phyloP scores from a whole-genome alignment of 2,113 vertebrate genomes.

The Ellobius talpinus region DNA sequence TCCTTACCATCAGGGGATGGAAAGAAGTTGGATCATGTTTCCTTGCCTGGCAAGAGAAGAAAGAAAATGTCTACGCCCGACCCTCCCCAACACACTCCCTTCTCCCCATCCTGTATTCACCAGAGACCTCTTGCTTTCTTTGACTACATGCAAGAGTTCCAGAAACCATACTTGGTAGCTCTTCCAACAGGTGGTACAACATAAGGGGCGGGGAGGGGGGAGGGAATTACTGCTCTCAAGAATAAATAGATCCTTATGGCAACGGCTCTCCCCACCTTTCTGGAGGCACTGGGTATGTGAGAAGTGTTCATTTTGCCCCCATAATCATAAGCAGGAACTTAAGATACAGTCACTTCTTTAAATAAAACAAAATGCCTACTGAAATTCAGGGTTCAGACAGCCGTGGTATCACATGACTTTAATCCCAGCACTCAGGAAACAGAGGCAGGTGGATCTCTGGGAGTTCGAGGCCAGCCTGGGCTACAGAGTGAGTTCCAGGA shows the following conservation, averaged over 20 bases:
- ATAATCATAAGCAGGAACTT: slow-evolving; percentile 28
- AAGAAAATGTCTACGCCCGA: not conserved
- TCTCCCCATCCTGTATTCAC: slow-evolving; percentile 32
- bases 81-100: not conserved
- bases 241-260: not conserved
- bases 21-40: not conserved
- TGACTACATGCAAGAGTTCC: slow-evolving; percentile 46
- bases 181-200: slow-evolving; percentile 30
- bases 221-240: not conserved
- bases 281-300: not conserved
- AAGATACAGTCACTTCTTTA: slow-evolving; percentile 8
- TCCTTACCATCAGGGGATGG: not conserved
- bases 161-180: slow-evolving; percentile 46
- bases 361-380: slow-evolving; percentile 53
- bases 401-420: not conserved
- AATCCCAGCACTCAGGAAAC: not conserved
- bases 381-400: slow-evolving; percentile 15
- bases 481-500: not conserved
- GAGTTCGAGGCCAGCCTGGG: not conserved
- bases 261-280: not conserved
- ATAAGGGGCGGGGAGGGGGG: not conserved
- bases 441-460: not conserved
- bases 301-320: not conserved
- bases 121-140: slow-evolving; percentile 58
- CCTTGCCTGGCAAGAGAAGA: slow-evolving; percentile 60